Evolutionary conservation across 1,140 invertebrate species (phyloP), one percentile per base, ranked within the genome.

Genomic region (Aricia agestis): DNA sequence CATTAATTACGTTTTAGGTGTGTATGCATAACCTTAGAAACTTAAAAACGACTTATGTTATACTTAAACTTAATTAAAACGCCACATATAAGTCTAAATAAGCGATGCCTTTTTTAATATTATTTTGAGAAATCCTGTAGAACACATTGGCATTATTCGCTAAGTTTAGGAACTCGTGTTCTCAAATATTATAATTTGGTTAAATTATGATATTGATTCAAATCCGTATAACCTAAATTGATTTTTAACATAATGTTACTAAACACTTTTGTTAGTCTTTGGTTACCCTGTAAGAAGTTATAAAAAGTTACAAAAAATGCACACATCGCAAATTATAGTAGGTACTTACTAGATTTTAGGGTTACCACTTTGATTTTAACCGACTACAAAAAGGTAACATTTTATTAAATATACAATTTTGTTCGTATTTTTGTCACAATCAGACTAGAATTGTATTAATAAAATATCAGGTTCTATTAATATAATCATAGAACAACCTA

Each of bases 401-500:
- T 19, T 3, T 63, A 63, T 25, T 19, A 63, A 11, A 19, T 2
- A 25, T 25, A 31, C 59, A 63, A 63, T 63, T 11, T 63, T 19
- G 59, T 19, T 19, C 19, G 58, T 59, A 2, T 11, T 63, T 25
- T 63, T 1, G 18, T 63, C 17, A 63, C 18, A 11, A 63, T 19
- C 19, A 19, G 59, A 63, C 59, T 63, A 63, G 19, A 63, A 63
- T 63, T 25, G 59, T 19, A 63, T 63, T 63, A 63, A 31, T 63
- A 63, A 63, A 63, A 63, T 59, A 17, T 19, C 10, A 11, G 18
- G 10, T 10, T 63, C 25, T 63, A 63, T 59, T 59, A 59, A 59
- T 59, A 59, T 9, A 59, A 59, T 59, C 18, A 59, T 59, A 59
- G n/a, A 63, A 63, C 10, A 18, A 63, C 18, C 45, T 63, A 25